Evolutionary conservation across 2,113 vertebrate genomes (phyloP).

Genomic region (Channa argus): DNA sequence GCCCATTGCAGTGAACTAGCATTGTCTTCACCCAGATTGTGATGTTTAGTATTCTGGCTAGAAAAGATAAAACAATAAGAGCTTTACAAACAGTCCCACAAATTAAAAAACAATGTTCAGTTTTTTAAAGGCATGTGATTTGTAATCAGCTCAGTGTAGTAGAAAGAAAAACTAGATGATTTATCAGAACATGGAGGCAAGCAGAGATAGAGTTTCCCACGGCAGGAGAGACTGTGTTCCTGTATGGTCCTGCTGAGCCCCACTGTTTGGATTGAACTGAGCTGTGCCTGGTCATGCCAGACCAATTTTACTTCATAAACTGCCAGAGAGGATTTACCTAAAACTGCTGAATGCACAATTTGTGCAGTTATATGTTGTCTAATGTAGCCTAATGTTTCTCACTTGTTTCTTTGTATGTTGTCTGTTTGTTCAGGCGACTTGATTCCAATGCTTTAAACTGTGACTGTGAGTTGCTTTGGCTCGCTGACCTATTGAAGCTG

Average conservation of each 20-base stretch:
- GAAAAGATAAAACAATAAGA: not conserved
- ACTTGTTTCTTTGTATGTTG: constrained; percentile 19
- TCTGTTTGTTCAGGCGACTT: constrained; percentile 85
- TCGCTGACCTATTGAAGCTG: constrained; percentile 92
- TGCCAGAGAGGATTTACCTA: constrained; percentile 26
- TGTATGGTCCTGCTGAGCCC: constrained; percentile 36
- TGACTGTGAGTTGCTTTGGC: constrained; percentile 96
- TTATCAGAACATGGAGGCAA: constrained; percentile 38
- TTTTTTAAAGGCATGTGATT: constrained; percentile 10
- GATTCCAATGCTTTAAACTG: constrained; percentile 96
- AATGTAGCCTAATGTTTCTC: not conserved
- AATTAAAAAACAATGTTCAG: not conserved
- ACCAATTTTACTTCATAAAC: constrained; percentile 17
- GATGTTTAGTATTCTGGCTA: no score
- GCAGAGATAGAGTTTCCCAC: constrained; percentile 45
- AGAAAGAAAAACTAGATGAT: constrained; percentile 36
- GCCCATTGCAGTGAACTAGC: not conserved
- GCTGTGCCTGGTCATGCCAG: constrained; percentile 16
- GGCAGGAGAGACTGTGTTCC: constrained; percentile 34
- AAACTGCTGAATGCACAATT: not conserved
- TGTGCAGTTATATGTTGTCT: not conserved
- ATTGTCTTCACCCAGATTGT: no score
- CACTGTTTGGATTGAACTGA: constrained; percentile 46
- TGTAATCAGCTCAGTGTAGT: constrained; percentile 42
- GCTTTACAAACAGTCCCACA: not conserved